Evolutionary conservation across 2,113 vertebrate genomes (phyloP), one percentile per base, ranked within the genome.

Genomic region (Desmodus rotundus): DNA sequence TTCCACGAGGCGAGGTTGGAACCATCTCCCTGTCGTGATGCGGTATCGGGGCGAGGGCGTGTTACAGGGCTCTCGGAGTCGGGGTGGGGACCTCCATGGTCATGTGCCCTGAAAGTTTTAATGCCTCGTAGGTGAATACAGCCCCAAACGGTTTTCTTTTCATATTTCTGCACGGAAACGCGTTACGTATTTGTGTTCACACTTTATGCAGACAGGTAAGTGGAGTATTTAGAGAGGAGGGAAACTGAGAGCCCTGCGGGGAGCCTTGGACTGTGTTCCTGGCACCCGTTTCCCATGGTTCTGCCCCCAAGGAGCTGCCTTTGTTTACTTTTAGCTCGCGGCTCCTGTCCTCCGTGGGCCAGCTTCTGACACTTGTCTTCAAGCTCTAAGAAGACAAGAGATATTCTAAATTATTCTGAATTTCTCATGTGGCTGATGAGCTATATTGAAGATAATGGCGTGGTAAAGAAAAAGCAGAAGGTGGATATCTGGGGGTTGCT

Each of bases 231-330:
- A 52, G 47, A 88, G 82, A 87, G 93, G 72, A 78, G 76, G 83
- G 84, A 91, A 88, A 16, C 43, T 78, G 43, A 38, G 50, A 89
- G 70, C 72, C 96, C 80, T 78, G 47, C 61, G 95, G 91, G 95
- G 97, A 91, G 95, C 97, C 98, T 94, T 97, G 97, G 97, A 96
- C 95, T 93, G 94, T 98, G 98, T 97, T 97, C 84, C 91, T 96
- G 95, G 56, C 82, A 15, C 96, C 38, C 96, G 95, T 94, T 96
- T 98, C 94, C 88, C 94, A 70, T 96, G 90, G 73, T 45, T 91
- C 61, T 92, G 50, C 85, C 58, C 26, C 83, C 86, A 76, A 94
- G 97, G 41, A 94, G 67, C n/a, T 52, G 98, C 93, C 89, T 96
- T 86, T 92, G 96, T 97, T 98, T 98, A 93, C 98, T 98, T 98